Base-by-base conservation (phyloP, 2,113 vertebrate genomes). In the Chaetops frenatus region DNA sequence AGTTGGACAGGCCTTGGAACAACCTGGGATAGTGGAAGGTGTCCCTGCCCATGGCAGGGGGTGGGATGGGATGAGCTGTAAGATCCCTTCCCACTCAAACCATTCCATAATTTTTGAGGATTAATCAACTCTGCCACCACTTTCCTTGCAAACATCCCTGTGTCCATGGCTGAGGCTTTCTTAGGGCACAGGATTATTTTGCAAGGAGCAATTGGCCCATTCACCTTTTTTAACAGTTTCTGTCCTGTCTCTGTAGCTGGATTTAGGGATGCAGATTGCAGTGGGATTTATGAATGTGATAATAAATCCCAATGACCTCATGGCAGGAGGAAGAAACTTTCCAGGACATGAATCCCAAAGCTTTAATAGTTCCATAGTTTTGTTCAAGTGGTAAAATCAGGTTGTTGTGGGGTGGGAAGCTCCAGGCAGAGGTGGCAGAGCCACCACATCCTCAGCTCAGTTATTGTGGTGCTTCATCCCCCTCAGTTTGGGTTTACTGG, bases 1-100 rank as follows among this genome's bases (percentile, higher is more conserved):
- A 4, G 7, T 0, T 42, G 54, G 47, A 61, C 0, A 0, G 21
- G n/a, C 5, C 45, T 74, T 35, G 47, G 70, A 67, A 40, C n/a
- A 35, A 0, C 9, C 20, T 53, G 47, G n/a, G 16, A 6, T 2
- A 3, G 40, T 14, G 47, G 47, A 9, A 76, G 11, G n/a, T 61
- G 38, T 31, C n/a, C 45, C 47, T 82, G 53, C 3, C 19, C 24
- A 2, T 15, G 38, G 45, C 28, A 47, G 47, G 23, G 8, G 5
- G 8, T 78, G 38, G 53, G 5, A 40, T 1, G 0, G 35, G 70
- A 53, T 40, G 28, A 33, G 38, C 20, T 67, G 10, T 60, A 40
- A 76, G 21, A 29, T 16, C 62, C 24, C 25, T 67, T 54, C 54
- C 61, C 10, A 47, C 40, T 11, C 38, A 54, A 82, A 61, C 24